Base-by-base conservation (phyloP, 1,140 invertebrate genomes). In the Galleria mellonella region DNA sequence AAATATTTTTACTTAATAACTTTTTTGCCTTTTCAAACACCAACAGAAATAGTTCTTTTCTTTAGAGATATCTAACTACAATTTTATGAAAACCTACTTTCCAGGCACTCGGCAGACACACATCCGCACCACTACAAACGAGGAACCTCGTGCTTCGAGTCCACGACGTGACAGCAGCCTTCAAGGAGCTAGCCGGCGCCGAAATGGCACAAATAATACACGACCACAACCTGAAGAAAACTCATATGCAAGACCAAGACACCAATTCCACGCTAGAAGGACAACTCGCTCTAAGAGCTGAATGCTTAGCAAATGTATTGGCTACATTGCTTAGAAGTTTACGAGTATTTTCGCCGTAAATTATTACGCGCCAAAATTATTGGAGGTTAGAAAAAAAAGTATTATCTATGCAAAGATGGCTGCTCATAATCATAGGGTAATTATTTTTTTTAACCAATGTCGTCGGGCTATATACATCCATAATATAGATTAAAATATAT, bases 271-370 rank as follows among this genome's bases (percentile, higher is more conserved):
- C 83, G 0, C 77, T 90, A 3, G 90, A 91, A 53, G 91, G 90
- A 7, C 90, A 91, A 51, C 67, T 92, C 47, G 91, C 91, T 47
- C 83, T 91, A 29, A 90, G 94, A 67, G 94, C 95, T 0, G 94
- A 95, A 59, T 90, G 90, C 32, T 73, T 97, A 50, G 94, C 94
- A 2, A 92, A 91, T 63, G 92, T 95, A 4, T 84, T 97, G 47
- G 94, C 94, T 32, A 92, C 93, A 11, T 75, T 96, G 38, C 88
- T 97, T 55, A 89, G 94, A 60, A 94, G 94, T 62, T 85, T 97
- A 48, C 88, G 94, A 57, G 92, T 93, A n/a, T 93, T 95, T 73
- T 92, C 92, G 33, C 92, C 92, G 41, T 93, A 85, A 65, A 39
- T 15, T 35, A 23, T 23, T 23, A 23, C 35, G 35, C 35, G 35